Conservation (phyloP, 1,140 invertebrate species). For the Teleopsis dalmanni region DNA sequence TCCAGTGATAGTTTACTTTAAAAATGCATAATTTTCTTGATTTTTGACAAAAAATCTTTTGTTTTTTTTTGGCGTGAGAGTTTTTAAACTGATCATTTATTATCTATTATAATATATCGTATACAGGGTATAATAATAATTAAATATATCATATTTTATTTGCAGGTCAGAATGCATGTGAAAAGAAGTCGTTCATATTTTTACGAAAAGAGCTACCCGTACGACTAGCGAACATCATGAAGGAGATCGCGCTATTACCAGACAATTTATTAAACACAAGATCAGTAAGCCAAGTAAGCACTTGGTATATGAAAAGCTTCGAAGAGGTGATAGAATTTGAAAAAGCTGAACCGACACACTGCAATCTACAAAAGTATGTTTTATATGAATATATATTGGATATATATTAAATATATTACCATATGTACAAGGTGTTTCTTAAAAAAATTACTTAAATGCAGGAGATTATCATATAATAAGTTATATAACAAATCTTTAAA, state of each 20-base stretch:
- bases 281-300: constrained; percentile 78
- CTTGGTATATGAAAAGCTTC: constrained; percentile 89
- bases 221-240: constrained; percentile 95
- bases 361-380: constrained; percentile 58
- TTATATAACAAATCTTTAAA: too few species aligned
- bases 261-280: constrained; percentile 82
- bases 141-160: background rate
- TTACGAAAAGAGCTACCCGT: constrained; percentile 93
- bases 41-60: too few species aligned
- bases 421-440: too few species aligned
- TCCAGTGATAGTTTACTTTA: too few species aligned
- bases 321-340: constrained; percentile 90
- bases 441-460: too few species aligned
- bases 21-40: too few species aligned
- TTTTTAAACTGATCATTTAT: too few species aligned
- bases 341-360: constrained; percentile 59
- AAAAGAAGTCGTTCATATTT: constrained; percentile 84
- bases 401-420: too few species aligned
- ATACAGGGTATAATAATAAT: background rate
- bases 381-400: too few species aligned
- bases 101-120: background rate
- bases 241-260: constrained; percentile 90
- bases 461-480: too few species aligned
- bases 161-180: constrained; percentile 80
- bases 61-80: too few species aligned